Percentiles rank a stretch among this genome's conserved stretches.
phyloP scores from a whole-genome alignment of 2,888 invertebrate species.

The Cacoxenus indagator region DNA sequence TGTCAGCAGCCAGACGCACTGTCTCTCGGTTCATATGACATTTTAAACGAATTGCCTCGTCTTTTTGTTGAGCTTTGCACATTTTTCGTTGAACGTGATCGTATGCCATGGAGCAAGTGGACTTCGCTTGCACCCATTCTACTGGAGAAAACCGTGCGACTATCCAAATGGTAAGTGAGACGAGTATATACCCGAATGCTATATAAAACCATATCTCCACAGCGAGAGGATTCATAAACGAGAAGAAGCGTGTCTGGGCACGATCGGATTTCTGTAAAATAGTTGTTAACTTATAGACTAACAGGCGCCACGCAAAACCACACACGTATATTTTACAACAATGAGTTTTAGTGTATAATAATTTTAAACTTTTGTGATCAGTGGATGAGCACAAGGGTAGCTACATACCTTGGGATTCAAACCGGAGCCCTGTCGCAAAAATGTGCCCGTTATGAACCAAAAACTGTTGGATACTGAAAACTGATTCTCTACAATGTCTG shows the following conservation, averaged over 20 bases:
- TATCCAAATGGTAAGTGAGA: slow-evolving; percentile 85
- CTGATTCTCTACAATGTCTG: slow-evolving; percentile 92
- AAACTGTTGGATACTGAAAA: slow-evolving; percentile 95
- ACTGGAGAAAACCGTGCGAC: slow-evolving; percentile 87
- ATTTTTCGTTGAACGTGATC: slow-evolving; percentile 54
- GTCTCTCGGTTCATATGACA: not conserved
- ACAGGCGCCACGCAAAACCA: not conserved
- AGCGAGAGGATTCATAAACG: slow-evolving; percentile 87
- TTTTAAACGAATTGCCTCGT: slow-evolving; percentile 36
- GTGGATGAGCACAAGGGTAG: not conserved
- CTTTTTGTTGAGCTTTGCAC: slow-evolving; percentile 33
- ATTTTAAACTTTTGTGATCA: too few relatives aligned
- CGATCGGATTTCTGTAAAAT: slow-evolving; percentile 73
- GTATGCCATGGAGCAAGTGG: slow-evolving; percentile 74
- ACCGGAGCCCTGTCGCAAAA: slow-evolving; percentile 88
- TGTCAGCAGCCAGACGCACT: too few relatives aligned
- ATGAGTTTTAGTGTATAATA: too few relatives aligned
- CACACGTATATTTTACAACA: not conserved
- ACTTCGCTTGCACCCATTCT: slow-evolving; percentile 80
- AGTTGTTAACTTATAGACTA: not conserved
- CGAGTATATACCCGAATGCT: slow-evolving; percentile 83
- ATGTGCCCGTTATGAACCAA: slow-evolving; percentile 92
- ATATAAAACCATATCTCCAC: slow-evolving; percentile 88
- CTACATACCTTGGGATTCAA: slow-evolving; percentile 83
- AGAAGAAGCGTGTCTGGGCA: slow-evolving; percentile 80